These are phyloP conservation scores for Adelphocoris suturalis DNA, from an alignment of 2,888 invertebrate genomes.

Conservation along the genomic window DNA sequence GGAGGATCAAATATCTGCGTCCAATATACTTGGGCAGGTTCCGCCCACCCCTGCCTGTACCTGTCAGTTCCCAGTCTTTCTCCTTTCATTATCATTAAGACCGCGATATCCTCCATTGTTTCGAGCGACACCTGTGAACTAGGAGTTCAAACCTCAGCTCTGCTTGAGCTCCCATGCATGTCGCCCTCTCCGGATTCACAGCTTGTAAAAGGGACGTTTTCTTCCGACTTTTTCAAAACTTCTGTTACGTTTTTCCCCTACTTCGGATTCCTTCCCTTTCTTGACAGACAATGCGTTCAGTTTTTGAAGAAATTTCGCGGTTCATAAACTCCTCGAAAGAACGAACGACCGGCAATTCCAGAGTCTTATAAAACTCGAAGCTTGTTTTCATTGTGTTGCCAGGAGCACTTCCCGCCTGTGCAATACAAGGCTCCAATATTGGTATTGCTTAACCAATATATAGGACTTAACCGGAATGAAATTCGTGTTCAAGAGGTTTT, in stretches of 20 bases:
- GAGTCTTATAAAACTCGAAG: neutral
- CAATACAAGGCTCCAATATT: too few relatives aligned
- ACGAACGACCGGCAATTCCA: neutral
- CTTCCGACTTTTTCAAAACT: slow-evolving; percentile 9
- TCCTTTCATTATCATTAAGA: slow-evolving; percentile 25
- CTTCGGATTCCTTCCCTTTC: neutral
- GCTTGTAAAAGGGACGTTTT: neutral
- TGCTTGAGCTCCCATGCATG: neutral
- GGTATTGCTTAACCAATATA: too few relatives aligned
- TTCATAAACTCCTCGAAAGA: neutral
- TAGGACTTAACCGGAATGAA: too few relatives aligned
- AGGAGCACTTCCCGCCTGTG: too few relatives aligned
- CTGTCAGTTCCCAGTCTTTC: neutral
- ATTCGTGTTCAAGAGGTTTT: too few relatives aligned
- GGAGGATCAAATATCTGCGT: neutral
- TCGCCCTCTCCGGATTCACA: slow-evolving; percentile 22
- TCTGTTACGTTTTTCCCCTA: neutral
- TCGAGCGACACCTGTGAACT: neutral
- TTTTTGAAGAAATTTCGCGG: neutral
- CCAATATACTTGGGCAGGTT: neutral
- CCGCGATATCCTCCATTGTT: slow-evolving; percentile 16
- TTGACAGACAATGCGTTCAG: neutral
- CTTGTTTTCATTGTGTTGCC: neutral
- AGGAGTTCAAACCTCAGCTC: neutral
- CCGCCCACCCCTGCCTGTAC: neutral